phyloP scores from a whole-genome alignment of 2,888 invertebrate species.

The Ypsolopha sequella region DNA sequence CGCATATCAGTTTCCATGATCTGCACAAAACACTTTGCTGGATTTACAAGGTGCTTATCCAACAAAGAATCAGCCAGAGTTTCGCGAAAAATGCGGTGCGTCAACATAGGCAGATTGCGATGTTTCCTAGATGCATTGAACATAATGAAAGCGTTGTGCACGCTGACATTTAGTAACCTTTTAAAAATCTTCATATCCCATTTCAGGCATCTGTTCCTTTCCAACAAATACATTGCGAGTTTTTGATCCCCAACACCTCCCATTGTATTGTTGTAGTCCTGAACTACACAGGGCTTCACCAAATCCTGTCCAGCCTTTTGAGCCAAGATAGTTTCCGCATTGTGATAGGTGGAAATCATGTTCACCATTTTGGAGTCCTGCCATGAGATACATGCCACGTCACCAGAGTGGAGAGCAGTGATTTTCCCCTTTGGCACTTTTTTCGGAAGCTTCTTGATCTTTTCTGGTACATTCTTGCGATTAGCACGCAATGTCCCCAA shows the following conservation, averaged over 20 bases:
- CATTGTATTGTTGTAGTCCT: slow-evolving; percentile 5
- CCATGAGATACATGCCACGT: slow-evolving; percentile 1
- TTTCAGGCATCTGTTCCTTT: slow-evolving; percentile 3
- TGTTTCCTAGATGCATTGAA: background rate
- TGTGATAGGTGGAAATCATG: slow-evolving; percentile 4
- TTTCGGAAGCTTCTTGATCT: background rate
- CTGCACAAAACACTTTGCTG: too few relatives aligned
- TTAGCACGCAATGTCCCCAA: background rate
- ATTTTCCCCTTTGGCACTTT: slow-evolving; percentile 1
- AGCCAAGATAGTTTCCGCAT: background rate
- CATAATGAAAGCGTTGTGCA: slow-evolving; percentile 3
- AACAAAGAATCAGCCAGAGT: background rate
- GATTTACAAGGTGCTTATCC: background rate
- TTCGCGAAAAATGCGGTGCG: slow-evolving; percentile 5
- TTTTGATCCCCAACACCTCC: slow-evolving; percentile 5
- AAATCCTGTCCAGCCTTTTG: background rate
- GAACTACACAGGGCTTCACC: background rate
- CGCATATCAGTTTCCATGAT: too few relatives aligned
- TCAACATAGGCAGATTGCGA: background rate
- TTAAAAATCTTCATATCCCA: slow-evolving; percentile 4
- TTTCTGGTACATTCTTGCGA: slow-evolving; percentile 1
- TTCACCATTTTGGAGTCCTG: slow-evolving; percentile 3
- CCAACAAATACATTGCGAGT: slow-evolving; percentile 1
- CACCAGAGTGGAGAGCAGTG: slow-evolving; percentile 4
- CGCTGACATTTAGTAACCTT: slow-evolving; percentile 1